A percentile compares a stretch with the other conserved stretches of the same genome.
Conservation (phyloP, 2,888 invertebrate species). For the Suillia variegata region DNA sequence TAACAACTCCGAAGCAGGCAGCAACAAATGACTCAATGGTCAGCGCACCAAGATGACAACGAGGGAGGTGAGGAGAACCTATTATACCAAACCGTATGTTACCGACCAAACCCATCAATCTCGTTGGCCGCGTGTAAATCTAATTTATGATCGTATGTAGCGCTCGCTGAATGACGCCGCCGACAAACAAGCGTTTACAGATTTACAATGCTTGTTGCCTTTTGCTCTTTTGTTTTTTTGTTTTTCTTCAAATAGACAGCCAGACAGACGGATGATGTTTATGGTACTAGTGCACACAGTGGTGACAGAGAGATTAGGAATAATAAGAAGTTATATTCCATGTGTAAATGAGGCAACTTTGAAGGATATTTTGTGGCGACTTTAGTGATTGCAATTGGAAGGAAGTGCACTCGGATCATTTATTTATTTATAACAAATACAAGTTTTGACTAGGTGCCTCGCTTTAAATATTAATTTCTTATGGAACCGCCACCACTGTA, state of each 20-base stretch:
- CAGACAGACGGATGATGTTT: not conserved
- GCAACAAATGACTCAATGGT: constrained; percentile 41
- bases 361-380: too few relatives aligned
- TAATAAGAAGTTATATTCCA: too few relatives aligned
- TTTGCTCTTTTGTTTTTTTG: not conserved
- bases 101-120: constrained; percentile 44
- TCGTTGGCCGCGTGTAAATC: constrained; percentile 34
- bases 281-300: not conserved
- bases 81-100: constrained; percentile 31
- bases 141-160: constrained; percentile 37
- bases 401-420: too few relatives aligned
- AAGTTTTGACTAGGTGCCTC: too few relatives aligned
- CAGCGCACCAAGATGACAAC: constrained; percentile 17
- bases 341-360: too few relatives aligned
- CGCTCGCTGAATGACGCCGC: too few relatives aligned
- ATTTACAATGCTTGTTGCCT: constrained; percentile 1
- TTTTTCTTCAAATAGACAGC: not conserved
- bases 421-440: too few relatives aligned
- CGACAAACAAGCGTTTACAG: constrained; percentile 10
- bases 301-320: too few relatives aligned
- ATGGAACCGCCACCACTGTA: too few relatives aligned
- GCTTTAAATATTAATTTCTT: too few relatives aligned
- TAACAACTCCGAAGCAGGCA: constrained; percentile 22
- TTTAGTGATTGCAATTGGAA: too few relatives aligned
- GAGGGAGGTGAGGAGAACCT: constrained; percentile 19